Base-by-base conservation (phyloP, 2,113 vertebrate genomes). In the Hyla sarda region DNA sequence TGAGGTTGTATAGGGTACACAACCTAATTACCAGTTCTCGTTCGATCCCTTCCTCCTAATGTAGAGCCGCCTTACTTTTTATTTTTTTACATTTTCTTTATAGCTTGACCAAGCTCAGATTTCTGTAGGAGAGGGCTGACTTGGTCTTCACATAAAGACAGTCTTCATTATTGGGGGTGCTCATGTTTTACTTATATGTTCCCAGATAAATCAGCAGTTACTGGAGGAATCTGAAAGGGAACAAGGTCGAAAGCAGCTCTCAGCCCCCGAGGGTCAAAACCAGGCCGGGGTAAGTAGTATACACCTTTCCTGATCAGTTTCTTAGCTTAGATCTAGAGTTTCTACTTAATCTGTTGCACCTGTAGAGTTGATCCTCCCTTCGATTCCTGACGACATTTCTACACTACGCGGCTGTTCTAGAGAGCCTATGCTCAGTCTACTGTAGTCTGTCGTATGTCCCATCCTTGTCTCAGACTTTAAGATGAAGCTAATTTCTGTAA, bases 201-300 rank as follows among this genome's bases (percentile, higher is more conserved):
- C 69, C 41, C 28, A 98, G 97, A 91, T 96, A 56, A 95, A 96
- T 89, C 94, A 93, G 85, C 94, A 93, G 88, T 90, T 97, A 34
- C 94, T 92, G 88, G 94, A 96, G 56, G 91, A 87, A 28, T 90
- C 90, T 0, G 95, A 96, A 83, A 92, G 89, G 65, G 91, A 93
- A 41, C 93, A 94, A 5, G 92, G 81, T 54, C 94, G 95, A 65
- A 87, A 93, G 1, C 88, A 92, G 86, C 93, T 91, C 81, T 87
- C 90, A 50, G 82, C 87, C 32, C 73, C 91, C 47, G 94, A 94
- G 12, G 92, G 92, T 54, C 93, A 95, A 65, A 90, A 92, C 17
- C 94, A 96, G 78, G 92, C 96, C 71, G 95, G 95, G 90, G 95
- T 96, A 89, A 96, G 94, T 88, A 86, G 5, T 5, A 11, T 52